These are phyloP conservation scores for Melanchra persicariae DNA, from an alignment of 2,888 invertebrate genomes.

Conservation along the genomic window DNA sequence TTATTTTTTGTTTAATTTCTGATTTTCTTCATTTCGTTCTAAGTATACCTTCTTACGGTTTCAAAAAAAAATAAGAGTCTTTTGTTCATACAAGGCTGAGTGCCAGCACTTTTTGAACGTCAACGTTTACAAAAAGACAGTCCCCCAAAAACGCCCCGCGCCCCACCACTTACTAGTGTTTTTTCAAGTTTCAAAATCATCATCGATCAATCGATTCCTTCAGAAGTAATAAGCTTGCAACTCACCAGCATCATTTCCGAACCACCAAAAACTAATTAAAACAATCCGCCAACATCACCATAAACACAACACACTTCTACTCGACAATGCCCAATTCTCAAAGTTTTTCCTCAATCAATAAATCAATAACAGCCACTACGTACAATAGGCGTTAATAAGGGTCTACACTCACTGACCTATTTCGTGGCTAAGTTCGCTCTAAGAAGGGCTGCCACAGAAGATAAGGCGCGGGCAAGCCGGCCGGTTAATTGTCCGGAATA, in stretches of 20 bases:
- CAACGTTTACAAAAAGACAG: too few relatives aligned
- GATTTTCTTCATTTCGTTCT: too few relatives aligned
- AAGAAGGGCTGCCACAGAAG: constrained; percentile 83
- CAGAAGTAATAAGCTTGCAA: neutral
- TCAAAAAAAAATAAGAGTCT: too few relatives aligned
- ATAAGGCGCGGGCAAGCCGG: constrained; percentile 80
- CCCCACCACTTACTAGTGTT: too few relatives aligned
- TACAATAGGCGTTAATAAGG: constrained; percentile 78
- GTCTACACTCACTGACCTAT: constrained; percentile 80
- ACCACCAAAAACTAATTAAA: constrained; percentile 37
- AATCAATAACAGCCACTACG: constrained; percentile 71
- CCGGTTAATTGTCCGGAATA: constrained; percentile 84
- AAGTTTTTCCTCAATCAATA: constrained; percentile 68
- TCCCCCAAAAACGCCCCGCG: too few relatives aligned
- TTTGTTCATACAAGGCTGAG: too few relatives aligned
- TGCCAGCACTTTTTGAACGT: too few relatives aligned
- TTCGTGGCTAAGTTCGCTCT: constrained; percentile 82
- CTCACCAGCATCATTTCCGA: neutral
- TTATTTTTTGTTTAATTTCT: rapidly evolving
- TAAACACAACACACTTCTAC: constrained; percentile 8
- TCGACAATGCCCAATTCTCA: constrained; percentile 39
- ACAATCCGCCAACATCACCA: constrained; percentile 6
- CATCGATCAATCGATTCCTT: neutral
- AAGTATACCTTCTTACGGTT: too few relatives aligned
- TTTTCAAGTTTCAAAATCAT: too few relatives aligned